Conservation (phyloP, 2,113 vertebrate species). For the Ceyx cyanopectus region DNA sequence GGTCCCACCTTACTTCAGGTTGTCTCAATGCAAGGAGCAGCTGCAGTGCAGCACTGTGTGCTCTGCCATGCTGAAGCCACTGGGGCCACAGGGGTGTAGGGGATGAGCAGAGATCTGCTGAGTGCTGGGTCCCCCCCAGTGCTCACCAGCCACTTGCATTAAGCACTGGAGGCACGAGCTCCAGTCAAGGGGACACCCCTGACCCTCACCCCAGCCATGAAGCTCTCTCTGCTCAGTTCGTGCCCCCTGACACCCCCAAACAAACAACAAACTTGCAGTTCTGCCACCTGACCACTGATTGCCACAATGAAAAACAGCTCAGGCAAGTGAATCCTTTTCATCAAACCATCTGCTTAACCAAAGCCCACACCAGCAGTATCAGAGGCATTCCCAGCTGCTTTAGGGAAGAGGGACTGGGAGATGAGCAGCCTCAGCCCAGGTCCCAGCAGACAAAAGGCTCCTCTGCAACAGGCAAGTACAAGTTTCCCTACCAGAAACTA, state of each 20-base stretch:
- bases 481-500: background rate
- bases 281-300: background rate
- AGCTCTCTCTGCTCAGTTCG: background rate
- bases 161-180: background rate
- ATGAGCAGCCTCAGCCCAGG: background rate
- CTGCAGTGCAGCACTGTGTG: accelerated
- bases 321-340: background rate
- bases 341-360: background rate
- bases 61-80: background rate
- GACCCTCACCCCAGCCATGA: background rate
- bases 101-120: background rate
- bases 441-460: background rate
- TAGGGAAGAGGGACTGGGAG: accelerated
- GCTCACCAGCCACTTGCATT: accelerated
- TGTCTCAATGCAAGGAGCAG: too few species aligned
- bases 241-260: too few species aligned
- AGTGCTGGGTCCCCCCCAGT: background rate
- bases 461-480: background rate
- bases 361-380: background rate
- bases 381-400: background rate
- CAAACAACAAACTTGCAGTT: background rate
- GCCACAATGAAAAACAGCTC: background rate
- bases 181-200: background rate
- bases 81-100: accelerated
- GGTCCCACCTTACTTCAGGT: too few species aligned